These are phyloP conservation scores for Meloe dianella DNA, from an alignment of 2,888 invertebrate genomes.

Conservation along the genomic window DNA sequence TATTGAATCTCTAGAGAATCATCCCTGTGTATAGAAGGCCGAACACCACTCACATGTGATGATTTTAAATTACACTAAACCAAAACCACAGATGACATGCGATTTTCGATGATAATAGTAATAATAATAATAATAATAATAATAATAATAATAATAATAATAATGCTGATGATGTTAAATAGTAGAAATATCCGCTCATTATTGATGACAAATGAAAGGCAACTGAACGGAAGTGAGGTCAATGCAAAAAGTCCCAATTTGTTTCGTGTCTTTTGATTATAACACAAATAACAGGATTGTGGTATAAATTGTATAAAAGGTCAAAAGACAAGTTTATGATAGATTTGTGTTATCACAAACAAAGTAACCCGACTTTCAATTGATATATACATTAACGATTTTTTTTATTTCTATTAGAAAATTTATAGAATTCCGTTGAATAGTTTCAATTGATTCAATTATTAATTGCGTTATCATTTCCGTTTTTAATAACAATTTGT, in stretches of 20 bases:
- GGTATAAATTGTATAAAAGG: neutral
- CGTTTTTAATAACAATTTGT: neutral
- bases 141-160: neutral
- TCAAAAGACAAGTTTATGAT: neutral
- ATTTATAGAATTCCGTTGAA: too few relatives aligned
- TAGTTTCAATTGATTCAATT: neutral
- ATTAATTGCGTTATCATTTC: neutral
- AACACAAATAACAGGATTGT: neutral
- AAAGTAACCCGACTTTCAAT: neutral
- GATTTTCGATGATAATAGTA: neutral
- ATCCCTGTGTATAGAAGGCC: conserved; percentile 19
- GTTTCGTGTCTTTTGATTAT: neutral
- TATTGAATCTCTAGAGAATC: conserved; percentile 1
- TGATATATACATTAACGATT: neutral
- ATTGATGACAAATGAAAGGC: neutral
- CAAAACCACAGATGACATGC: conserved; percentile 49
- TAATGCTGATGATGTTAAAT: too few relatives aligned
- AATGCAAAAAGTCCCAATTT: conserved; percentile 14
- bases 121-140: neutral
- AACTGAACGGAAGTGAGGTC: conserved; percentile 36
- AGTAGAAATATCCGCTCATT: neutral
- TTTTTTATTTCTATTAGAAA: neutral
- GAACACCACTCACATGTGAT: conserved; percentile 45
- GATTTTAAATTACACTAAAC: conserved; percentile 52
- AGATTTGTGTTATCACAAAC: neutral